These are phyloP conservation scores for Cheilosia impressa DNA, from an alignment of 2,888 invertebrate species.

Conservation along the genomic window DNA sequence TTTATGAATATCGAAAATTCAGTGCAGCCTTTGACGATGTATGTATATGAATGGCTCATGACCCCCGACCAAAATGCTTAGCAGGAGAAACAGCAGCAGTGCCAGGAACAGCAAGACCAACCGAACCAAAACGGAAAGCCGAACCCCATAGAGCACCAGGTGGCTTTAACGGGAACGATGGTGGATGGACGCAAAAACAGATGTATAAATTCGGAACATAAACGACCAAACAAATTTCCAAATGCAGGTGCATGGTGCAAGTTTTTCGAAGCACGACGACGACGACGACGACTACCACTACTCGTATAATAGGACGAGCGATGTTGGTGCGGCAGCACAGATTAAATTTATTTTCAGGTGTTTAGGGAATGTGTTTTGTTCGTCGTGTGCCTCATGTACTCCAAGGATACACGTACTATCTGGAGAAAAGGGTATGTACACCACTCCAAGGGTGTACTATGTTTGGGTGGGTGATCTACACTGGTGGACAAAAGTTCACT, in stretches of 20 bases:
- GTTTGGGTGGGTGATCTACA: slow-evolving; percentile 26
- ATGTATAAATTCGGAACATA: slow-evolving; percentile 72
- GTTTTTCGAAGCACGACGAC: slow-evolving; percentile 67
- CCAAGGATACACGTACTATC: slow-evolving; percentile 65
- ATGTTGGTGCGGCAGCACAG: slow-evolving; percentile 71
- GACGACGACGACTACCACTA: slow-evolving; percentile 10
- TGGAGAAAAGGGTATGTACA: slow-evolving; percentile 29
- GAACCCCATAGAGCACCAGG: neutral
- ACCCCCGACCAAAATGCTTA: slow-evolving; percentile 59
- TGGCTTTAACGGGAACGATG: slow-evolving; percentile 13
- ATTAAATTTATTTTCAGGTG: slow-evolving; percentile 78
- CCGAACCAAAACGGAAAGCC: slow-evolving; percentile 61
- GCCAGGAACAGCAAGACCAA: slow-evolving; percentile 35
- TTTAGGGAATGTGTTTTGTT: slow-evolving; percentile 76
- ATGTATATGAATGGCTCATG: slow-evolving; percentile 63
- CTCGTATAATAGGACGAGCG: neutral
- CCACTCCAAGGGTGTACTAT: slow-evolving; percentile 14
- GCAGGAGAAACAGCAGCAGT: slow-evolving; percentile 21
- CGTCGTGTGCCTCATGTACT: slow-evolving; percentile 63
- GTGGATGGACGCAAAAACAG: slow-evolving; percentile 59
- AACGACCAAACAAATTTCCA: slow-evolving; percentile 74
- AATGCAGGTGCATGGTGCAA: slow-evolving; percentile 73
- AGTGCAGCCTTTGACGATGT: slow-evolving; percentile 62
- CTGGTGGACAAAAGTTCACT: slow-evolving; percentile 13
- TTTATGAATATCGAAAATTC: slow-evolving; percentile 75